A percentile compares a stretch with the other conserved stretches of the same genome.
These are phyloP conservation scores for Gymnothorax reevesii DNA, from an alignment of 2,797 vertebrate genomes.

Conservation along the genomic window DNA sequence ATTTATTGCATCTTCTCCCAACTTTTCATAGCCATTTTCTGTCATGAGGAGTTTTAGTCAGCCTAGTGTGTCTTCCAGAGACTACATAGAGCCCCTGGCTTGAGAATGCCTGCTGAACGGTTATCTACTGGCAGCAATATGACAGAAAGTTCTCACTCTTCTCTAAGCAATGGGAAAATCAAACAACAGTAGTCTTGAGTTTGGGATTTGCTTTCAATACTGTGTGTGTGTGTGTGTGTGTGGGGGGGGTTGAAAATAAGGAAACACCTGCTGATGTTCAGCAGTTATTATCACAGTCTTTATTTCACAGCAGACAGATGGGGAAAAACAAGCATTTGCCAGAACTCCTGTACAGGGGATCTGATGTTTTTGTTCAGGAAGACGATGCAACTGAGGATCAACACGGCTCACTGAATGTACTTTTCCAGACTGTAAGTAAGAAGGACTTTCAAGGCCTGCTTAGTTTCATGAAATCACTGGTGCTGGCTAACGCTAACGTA, in stretches of 20 bases:
- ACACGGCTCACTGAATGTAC: background rate
- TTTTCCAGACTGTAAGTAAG: background rate
- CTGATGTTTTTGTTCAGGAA: conserved; percentile 55
- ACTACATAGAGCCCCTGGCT: background rate
- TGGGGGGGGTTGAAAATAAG: background rate
- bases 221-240: background rate
- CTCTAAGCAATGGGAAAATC: background rate
- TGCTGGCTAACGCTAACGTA: background rate
- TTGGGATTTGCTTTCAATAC: background rate
- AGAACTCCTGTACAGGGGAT: conserved; percentile 38
- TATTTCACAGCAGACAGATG: conserved; percentile 39
- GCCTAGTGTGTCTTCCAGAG: background rate
- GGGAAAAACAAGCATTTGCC: conserved; percentile 45
- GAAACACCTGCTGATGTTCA: conserved; percentile 44
- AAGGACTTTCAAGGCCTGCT: background rate
- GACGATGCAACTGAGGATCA: conserved; percentile 32
- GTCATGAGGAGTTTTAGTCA: background rate
- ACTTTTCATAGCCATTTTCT: background rate
- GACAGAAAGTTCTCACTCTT: background rate
- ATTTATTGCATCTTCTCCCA: background rate
- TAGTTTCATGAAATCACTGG: background rate
- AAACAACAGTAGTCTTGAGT: background rate
- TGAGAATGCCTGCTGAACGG: background rate
- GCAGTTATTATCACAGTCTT: conserved; percentile 49
- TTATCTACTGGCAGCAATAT: background rate